Percentiles rank a stretch among this genome's conserved stretches.
Evolutionary conservation across 2,888 invertebrate genomes (phyloP).

Genomic region (Ecliptopera silaceata): DNA sequence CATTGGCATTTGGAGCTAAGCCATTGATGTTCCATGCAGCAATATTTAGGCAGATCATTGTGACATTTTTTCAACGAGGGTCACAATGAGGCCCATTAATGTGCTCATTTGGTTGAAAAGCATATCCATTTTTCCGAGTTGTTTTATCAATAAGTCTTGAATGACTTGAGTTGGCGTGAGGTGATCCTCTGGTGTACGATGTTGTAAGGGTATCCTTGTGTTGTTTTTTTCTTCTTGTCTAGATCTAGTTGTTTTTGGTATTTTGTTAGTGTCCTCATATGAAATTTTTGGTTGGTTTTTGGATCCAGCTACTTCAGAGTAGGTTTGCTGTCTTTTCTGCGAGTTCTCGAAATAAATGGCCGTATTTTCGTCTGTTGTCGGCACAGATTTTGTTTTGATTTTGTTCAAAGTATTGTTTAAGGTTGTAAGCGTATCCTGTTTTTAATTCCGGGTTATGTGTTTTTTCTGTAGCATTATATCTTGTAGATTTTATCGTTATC

Average conservation of each 20-base stretch:
- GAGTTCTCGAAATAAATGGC: not conserved
- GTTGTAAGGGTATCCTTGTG: not conserved
- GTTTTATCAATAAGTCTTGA: not conserved
- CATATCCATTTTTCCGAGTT: no score
- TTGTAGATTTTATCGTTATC: not conserved
- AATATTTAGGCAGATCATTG: no score
- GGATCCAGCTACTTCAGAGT: not conserved
- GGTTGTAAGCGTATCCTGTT: not conserved
- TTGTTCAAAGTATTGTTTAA: not conserved
- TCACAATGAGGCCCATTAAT: no score
- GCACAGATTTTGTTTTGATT: no score
- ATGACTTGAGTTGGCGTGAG: conserved; percentile 1
- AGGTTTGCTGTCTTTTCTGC: not conserved
- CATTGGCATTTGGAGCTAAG: not conserved
- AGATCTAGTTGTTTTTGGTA: not conserved
- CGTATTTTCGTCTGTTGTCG: not conserved
- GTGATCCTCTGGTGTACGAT: not conserved
- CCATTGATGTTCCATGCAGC: not conserved
- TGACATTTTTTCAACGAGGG: no score
- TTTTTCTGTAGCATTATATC: not conserved
- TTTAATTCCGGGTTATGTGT: not conserved
- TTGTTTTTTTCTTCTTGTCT: not conserved
- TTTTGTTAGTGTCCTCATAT: not conserved
- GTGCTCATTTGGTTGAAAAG: no score
- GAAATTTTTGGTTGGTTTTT: not conserved